These are phyloP conservation scores for Notocelia uddmanniana DNA, from an alignment of 2,888 invertebrate species.

Conservation along the genomic window DNA sequence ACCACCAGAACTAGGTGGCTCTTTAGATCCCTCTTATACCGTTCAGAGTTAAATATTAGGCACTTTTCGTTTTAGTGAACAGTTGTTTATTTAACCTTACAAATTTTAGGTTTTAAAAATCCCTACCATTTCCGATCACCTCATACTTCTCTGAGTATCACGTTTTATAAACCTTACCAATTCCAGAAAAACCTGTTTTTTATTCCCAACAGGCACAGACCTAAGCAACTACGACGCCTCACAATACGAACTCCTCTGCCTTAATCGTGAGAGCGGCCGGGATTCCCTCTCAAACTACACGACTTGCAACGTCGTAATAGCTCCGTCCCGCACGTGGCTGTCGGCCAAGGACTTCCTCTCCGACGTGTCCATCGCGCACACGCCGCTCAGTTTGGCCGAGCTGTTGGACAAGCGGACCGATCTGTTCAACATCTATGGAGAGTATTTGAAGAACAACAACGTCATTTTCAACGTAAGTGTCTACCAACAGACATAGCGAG, in stretches of 20 bases:
- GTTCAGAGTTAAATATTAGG: too few relatives aligned
- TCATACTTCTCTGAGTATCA: not conserved
- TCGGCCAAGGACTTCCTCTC: constrained; percentile 79
- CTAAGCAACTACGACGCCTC: constrained; percentile 79
- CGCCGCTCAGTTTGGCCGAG: constrained; percentile 85
- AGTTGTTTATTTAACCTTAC: too few relatives aligned
- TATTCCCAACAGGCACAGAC: constrained; percentile 83
- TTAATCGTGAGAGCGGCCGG: constrained; percentile 84
- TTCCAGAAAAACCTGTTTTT: not conserved
- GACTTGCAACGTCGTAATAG: constrained; percentile 87
- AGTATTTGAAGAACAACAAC: constrained; percentile 81
- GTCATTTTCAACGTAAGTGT: constrained; percentile 79
- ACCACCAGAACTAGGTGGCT: too few relatives aligned
- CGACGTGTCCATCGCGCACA: constrained; percentile 88
- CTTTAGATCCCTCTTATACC: too few relatives aligned
- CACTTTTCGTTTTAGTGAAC: too few relatives aligned
- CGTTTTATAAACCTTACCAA: not conserved
- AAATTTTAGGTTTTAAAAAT: too few relatives aligned
- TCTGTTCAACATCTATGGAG: constrained; percentile 88
- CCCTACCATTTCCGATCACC: not conserved
- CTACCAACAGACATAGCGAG: not conserved
- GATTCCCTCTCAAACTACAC: constrained; percentile 81
- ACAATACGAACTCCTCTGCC: constrained; percentile 88
- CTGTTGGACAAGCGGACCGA: constrained; percentile 85
- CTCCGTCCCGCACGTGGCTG: constrained; percentile 86